phyloP scores from a whole-genome alignment of 53 echinoderm and acorn worm species.

The Patiria pectinifera region DNA sequence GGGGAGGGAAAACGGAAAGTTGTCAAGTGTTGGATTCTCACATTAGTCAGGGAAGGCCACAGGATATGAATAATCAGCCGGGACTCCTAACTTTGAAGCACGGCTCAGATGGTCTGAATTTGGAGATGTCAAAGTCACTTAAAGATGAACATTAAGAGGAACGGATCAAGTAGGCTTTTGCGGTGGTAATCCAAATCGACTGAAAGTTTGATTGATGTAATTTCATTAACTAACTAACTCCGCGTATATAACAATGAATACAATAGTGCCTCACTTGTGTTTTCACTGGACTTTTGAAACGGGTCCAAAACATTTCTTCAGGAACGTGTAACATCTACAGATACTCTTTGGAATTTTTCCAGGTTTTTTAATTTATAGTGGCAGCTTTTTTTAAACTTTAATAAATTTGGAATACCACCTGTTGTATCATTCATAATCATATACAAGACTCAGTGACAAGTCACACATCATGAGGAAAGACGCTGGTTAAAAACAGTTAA shows the following conservation, averaged over 20 bases:
- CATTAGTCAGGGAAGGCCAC: conserved; percentile 9
- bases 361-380: too few relatives aligned
- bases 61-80: conserved; percentile 28
- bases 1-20: neutral
- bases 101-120: conserved; percentile 14
- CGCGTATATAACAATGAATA: neutral
- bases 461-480: neutral
- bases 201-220: neutral
- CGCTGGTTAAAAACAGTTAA: neutral
- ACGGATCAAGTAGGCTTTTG: neutral
- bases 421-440: neutral
- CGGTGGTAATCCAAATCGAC: neutral
- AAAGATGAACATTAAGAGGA: conserved; percentile 5
- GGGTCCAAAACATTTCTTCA: too few relatives aligned
- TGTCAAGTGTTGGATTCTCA: neutral
- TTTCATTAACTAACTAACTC: neutral
- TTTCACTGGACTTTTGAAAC: too few relatives aligned
- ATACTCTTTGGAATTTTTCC: too few relatives aligned
- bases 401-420: neutral
- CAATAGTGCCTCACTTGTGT: neutral
- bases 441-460: neutral
- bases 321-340: too few relatives aligned
- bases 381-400: too few relatives aligned
- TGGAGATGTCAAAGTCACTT: neutral
- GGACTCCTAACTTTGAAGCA: neutral